A percentile compares a stretch with the other conserved stretches of the same genome.
phyloP scores from a whole-genome alignment of 2,113 vertebrate genomes.

The Myodes glareolus region DNA sequence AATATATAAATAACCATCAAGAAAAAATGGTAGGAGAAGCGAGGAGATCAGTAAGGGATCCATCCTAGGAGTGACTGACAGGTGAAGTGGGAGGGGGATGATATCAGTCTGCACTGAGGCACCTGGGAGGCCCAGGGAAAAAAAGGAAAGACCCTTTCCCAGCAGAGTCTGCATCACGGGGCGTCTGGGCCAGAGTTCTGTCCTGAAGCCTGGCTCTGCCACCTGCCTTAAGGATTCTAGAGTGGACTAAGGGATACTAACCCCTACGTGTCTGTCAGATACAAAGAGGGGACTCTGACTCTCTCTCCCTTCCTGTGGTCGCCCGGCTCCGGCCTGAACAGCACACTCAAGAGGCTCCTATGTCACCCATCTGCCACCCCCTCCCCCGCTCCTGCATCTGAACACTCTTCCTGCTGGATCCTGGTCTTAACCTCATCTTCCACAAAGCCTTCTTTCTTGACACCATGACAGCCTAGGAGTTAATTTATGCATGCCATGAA shows the following conservation, averaged over 20 bases:
- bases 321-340: too few species aligned
- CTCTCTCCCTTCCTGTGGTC: too few species aligned
- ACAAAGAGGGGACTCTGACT: background rate
- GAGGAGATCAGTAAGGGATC: background rate
- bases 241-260: rapidly evolving
- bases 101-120: too few species aligned
- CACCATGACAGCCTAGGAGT: background rate
- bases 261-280: too few species aligned
- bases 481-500: background rate
- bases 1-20: background rate
- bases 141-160: too few species aligned
- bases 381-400: background rate
- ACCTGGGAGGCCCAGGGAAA: background rate
- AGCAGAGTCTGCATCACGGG: background rate
- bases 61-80: background rate
- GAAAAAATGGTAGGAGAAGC: background rate
- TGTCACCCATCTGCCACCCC: background rate
- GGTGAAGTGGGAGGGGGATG: background rate
- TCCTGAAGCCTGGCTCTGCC: background rate
- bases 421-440: rapidly evolving
- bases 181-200: rapidly evolving
- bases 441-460: background rate
- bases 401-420: background rate
- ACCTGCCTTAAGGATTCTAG: background rate
- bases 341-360: rapidly evolving